These are phyloP conservation scores for Clivina fossor DNA, from an alignment of 2,888 invertebrate species.

Conservation along the genomic window DNA sequence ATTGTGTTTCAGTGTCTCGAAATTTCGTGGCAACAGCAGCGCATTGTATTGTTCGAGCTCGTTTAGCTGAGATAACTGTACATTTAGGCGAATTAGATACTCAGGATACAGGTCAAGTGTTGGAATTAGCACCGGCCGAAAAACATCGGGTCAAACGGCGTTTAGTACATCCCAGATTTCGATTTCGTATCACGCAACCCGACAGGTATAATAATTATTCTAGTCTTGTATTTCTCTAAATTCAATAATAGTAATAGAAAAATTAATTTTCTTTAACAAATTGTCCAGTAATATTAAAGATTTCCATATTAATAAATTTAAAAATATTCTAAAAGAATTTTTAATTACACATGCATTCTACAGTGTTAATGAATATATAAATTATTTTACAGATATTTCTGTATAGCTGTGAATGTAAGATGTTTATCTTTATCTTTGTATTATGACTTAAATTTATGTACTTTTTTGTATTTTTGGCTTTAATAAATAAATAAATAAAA, in stretches of 20 bases:
- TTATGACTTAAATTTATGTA: no score
- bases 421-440: no score
- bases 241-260: not conserved
- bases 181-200: slow-evolving; percentile 79
- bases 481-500: no score
- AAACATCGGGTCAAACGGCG: slow-evolving; percentile 65
- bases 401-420: no score
- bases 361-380: no score
- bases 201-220: slow-evolving; percentile 72
- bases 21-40: slow-evolving; percentile 79
- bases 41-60: slow-evolving; percentile 78
- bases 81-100: slow-evolving; percentile 82
- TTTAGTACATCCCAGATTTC: slow-evolving; percentile 77
- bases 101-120: slow-evolving; percentile 64
- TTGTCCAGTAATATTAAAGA: not conserved
- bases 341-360: no score
- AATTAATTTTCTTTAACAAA: not conserved
- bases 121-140: slow-evolving; percentile 66
- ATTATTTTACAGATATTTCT: no score
- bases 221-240: no score
- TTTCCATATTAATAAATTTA: no score
- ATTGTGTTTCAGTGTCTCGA: slow-evolving; percentile 60
- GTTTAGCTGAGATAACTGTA: slow-evolving; percentile 71
- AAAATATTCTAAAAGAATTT: no score
- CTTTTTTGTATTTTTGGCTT: no score